Base-by-base conservation (phyloP, 23 tunicate species). In the Trididemnum clinides region DNA sequence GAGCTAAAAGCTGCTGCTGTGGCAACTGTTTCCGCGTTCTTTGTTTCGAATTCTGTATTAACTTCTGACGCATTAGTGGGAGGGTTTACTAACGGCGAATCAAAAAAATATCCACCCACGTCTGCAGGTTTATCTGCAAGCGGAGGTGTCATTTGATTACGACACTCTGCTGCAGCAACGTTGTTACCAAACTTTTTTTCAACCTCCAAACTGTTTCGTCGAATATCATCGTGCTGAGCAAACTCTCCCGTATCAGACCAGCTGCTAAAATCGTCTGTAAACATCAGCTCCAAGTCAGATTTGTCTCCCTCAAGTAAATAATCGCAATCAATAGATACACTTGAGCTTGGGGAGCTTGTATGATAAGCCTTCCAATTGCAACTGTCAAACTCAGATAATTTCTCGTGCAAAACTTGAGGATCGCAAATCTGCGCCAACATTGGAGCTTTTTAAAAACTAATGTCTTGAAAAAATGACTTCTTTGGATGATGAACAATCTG, bases 361-460 rank as follows among this genome's bases (percentile, higher is more conserved):
- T 22, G 79, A 33, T 25, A 20, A 33, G 33, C 25, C 22, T 83
- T 71, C 77, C 54, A 78, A 54, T 51, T 37, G 3, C 37, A 50
- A 44, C 71, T 35, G 5, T 28, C 37, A 5, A 5, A 21, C 6
- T 78, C 83, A 28, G 83, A 12, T 2, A 78, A 33, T n/a, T 38
- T 73, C 27, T 36, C 50, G 27, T 85, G 80, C 72, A 59, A 33
- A 3, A 82, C 31, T 58, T 18, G 7, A n/a, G 71, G 73, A 1
- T 74, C 62, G 22, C n/a, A 28, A 25, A 73, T 27, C 12, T 73
- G 88, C 28, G 88, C 88, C 88, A 85, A 85, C 88, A 85, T 85
- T 33, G 18, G 88, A 82, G 74, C 27, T 7, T 3, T 39, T 74
- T 39, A 28, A 21, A n/a, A 12, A 10, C 12, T 10, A n/a, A 63